A percentile compares a stretch with the other conserved stretches of the same genome.
Conservation (phyloP, 2,113 vertebrate species). For the Sakesphorus luctuosus region DNA sequence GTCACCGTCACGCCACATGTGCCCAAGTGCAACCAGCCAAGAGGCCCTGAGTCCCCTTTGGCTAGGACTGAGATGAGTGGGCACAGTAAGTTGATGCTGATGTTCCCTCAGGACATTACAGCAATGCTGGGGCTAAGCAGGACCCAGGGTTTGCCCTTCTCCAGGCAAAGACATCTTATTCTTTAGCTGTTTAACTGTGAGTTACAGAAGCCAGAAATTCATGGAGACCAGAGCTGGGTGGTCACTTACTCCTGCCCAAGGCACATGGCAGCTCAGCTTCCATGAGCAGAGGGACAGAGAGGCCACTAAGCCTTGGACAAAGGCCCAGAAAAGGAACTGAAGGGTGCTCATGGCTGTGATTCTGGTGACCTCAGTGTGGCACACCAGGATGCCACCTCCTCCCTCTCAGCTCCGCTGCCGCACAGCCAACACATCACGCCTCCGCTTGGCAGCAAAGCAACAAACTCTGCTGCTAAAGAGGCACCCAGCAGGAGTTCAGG, state of each 20-base stretch:
- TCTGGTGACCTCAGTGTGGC: background rate
- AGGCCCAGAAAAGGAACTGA: background rate
- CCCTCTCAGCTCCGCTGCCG: accelerated
- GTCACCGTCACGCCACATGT: background rate
- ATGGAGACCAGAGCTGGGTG: background rate
- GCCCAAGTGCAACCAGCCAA: accelerated
- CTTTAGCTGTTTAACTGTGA: background rate
- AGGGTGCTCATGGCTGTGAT: background rate
- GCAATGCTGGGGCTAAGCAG: background rate
- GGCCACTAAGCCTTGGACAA: accelerated
- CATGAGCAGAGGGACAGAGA: background rate
- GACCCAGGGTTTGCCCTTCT: background rate
- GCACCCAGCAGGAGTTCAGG: background rate
- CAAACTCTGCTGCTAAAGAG: background rate
- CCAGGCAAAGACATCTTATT: background rate
- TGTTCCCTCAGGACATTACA: background rate
- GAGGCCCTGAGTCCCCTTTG: background rate
- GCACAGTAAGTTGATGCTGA: background rate
- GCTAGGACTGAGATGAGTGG: background rate
- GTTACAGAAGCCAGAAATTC: background rate
- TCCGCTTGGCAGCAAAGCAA: accelerated
- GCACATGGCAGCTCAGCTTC: background rate
- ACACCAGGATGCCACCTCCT: background rate
- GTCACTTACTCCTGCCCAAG: background rate
- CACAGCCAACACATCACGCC: accelerated